Evolutionary conservation across 2,797 vertebrate genomes (phyloP).

Genomic region (Acanthurus lineatus): DNA sequence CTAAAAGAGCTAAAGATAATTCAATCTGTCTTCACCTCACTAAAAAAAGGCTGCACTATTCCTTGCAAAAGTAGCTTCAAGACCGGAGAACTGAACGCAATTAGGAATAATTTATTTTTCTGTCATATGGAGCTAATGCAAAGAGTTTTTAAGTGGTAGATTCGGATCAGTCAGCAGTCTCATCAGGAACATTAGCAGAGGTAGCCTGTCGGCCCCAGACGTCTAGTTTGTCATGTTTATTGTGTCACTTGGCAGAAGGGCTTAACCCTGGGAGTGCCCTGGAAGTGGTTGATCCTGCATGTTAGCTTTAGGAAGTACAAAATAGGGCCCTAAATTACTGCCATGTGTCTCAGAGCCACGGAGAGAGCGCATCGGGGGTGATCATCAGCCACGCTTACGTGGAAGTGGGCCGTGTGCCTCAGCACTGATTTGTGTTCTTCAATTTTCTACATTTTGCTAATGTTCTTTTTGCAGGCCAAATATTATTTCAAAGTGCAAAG

Average conservation of each 20-base stretch:
- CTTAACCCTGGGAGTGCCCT: slow-evolving; percentile 86
- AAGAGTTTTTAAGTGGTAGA: slow-evolving; percentile 67
- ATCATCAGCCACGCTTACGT: slow-evolving; percentile 72
- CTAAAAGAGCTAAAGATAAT: slow-evolving; percentile 56
- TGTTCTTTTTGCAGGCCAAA: slow-evolving; percentile 77
- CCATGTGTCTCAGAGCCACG: slow-evolving; percentile 85
- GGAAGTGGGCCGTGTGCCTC: slow-evolving; percentile 75
- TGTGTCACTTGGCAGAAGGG: slow-evolving; percentile 81
- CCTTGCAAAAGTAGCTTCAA: slow-evolving; percentile 35
- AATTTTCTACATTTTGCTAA: slow-evolving; percentile 64
- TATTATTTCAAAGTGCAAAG: slow-evolving; percentile 79
- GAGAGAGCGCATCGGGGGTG: slow-evolving; percentile 78
- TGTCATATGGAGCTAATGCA: slow-evolving; percentile 43
- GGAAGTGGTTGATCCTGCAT: slow-evolving; percentile 84
- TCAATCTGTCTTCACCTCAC: slow-evolving; percentile 60
- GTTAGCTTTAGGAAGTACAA: slow-evolving; percentile 88
- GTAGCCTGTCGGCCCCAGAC: slow-evolving; percentile 61
- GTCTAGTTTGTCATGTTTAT: slow-evolving; percentile 81
- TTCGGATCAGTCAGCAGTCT: slow-evolving; percentile 63
- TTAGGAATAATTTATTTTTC: slow-evolving; percentile 49
- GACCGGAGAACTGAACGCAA: slow-evolving; percentile 34
- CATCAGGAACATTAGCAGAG: slow-evolving; percentile 65
- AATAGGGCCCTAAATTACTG: slow-evolving; percentile 88
- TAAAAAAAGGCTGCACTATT: slow-evolving; percentile 33
- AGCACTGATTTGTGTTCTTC: slow-evolving; percentile 58